Percentiles rank a stretch among this genome's conserved stretches.
Evolutionary conservation across 2,797 vertebrate species (phyloP).

Genomic region (Pseudochirops corinnae): DNA sequence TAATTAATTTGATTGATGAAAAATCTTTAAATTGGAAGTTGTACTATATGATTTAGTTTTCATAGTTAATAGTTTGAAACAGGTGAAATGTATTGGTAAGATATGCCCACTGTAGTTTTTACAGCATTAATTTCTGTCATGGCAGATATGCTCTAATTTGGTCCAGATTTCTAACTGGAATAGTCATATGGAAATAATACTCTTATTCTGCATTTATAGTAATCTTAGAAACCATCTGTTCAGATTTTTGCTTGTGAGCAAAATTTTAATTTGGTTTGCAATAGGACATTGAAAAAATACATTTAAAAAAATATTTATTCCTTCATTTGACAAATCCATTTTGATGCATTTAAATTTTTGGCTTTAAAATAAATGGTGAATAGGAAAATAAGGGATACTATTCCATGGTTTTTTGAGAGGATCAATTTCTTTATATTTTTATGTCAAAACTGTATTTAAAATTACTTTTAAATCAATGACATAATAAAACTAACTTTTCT

Average conservation of each 20-base stretch:
- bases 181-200: constrained; percentile 81
- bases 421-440: constrained; percentile 39
- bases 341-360: constrained; percentile 45
- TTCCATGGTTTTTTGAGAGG: not conserved
- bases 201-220: constrained; percentile 76
- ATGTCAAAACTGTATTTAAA: constrained; percentile 31
- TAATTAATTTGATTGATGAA: constrained; percentile 14
- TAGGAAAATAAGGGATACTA: constrained; percentile 41
- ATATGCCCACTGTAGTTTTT: constrained; percentile 77
- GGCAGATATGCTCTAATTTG: constrained; percentile 77
- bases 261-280: constrained; percentile 70
- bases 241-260: constrained; percentile 75
- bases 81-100: constrained; percentile 71
- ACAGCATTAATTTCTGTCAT: constrained; percentile 77
- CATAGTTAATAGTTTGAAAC: constrained; percentile 75
- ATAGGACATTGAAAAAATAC: constrained; percentile 37
- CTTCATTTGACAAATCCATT: constrained; percentile 52
- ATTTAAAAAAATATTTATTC: not conserved
- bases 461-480: constrained; percentile 22
- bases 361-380: constrained; percentile 42
- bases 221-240: constrained; percentile 78
- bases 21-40: constrained; percentile 52
- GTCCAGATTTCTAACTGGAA: constrained; percentile 75
- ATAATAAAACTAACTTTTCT: constrained; percentile 50
- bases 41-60: constrained; percentile 69